phyloP scores from a whole-genome alignment of 2,113 vertebrate species.

The Mormoops blainvillei region DNA sequence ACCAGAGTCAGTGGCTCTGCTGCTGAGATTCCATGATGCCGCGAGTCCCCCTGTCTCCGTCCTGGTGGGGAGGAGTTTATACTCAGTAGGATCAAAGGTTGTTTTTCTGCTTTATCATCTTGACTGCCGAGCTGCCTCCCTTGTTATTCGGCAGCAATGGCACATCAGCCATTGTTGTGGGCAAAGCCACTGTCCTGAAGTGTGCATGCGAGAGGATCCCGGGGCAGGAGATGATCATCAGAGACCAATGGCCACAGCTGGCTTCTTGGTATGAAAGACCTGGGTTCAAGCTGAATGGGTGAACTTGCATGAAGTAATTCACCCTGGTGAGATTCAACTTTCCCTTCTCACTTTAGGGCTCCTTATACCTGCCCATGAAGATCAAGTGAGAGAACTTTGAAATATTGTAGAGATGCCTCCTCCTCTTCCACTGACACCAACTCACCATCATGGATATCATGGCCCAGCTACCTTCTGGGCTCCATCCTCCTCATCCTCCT shows the following conservation, averaged over 20 bases:
- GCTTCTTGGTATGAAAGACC: background rate
- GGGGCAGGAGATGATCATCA: background rate
- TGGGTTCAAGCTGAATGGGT: background rate
- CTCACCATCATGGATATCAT: background rate
- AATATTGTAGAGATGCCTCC: background rate
- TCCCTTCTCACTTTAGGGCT: background rate
- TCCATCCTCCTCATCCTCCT: background rate
- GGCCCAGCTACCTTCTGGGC: background rate
- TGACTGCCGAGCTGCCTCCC: background rate
- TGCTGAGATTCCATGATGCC: background rate
- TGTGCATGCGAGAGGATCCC: too few relatives aligned
- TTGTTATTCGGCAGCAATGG: background rate
- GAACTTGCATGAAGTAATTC: background rate
- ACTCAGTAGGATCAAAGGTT: background rate
- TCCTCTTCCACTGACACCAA: background rate
- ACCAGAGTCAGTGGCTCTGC: background rate
- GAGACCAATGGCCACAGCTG: background rate
- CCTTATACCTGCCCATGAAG: background rate
- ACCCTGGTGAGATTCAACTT: background rate
- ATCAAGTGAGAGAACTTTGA: background rate
- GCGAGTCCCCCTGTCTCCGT: background rate
- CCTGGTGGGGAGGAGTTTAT: background rate
- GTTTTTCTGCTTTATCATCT: background rate
- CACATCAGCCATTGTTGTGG: fast-evolving
- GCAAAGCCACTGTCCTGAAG: background rate